Conservation (phyloP, 2,113 vertebrate species). For the Sinocyclocheilus rhinocerous region DNA sequence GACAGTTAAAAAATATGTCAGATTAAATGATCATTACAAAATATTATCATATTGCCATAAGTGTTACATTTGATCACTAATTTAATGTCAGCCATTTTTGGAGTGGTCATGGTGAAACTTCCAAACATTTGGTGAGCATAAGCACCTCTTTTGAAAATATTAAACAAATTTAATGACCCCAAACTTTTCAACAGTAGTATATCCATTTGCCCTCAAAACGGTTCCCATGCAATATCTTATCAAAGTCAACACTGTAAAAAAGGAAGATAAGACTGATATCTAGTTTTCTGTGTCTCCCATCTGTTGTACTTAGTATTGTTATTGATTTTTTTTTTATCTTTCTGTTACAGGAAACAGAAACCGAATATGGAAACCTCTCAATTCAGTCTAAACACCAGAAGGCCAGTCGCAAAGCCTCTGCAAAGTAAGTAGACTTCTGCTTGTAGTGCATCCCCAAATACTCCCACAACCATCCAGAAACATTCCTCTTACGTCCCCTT, state of each 20-base stretch:
- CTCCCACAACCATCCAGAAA: not conserved
- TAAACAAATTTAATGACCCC: not conserved
- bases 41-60: too few relatives aligned
- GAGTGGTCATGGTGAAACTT: too few relatives aligned
- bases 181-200: not conserved
- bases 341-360: slow-evolving; percentile 73
- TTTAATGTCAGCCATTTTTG: too few relatives aligned
- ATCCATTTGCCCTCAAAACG: not conserved
- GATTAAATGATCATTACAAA: too few relatives aligned
- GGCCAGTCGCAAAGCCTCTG: slow-evolving; percentile 79
- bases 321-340: not conserved
- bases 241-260: slow-evolving; percentile 2
- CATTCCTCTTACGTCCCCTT: not conserved
- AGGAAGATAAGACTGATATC: not conserved
- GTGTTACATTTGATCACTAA: too few relatives aligned
- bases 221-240: not conserved
- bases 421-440: slow-evolving; percentile 79
- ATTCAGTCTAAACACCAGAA: slow-evolving; percentile 78
- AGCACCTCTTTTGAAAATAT: not conserved
- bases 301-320: not conserved
- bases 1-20: too few relatives aligned
- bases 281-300: not conserved
- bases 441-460: not conserved
- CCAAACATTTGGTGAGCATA: too few relatives aligned
- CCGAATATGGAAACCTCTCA: slow-evolving; percentile 89